These are phyloP conservation scores for Melinaea menophilus DNA, from an alignment of 2,888 invertebrate species.

Conservation along the genomic window DNA sequence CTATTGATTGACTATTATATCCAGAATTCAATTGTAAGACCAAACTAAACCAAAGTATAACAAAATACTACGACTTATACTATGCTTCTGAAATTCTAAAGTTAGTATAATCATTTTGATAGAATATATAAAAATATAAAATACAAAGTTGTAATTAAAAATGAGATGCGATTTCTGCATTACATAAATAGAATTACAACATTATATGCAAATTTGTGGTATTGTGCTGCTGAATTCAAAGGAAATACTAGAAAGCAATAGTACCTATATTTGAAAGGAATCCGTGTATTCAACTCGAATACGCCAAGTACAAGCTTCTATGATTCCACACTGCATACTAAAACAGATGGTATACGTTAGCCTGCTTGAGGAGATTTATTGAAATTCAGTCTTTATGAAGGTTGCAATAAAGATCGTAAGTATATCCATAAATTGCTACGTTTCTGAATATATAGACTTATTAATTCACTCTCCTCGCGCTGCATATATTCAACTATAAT, in stretches of 20 bases:
- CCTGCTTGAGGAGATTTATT: constrained; percentile 15
- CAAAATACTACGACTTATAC: too few species aligned
- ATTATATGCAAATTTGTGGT: too few species aligned
- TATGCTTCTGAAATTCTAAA: too few species aligned
- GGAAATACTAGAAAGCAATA: constrained; percentile 18
- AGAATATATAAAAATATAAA: too few species aligned
- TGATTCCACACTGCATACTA: constrained; percentile 29
- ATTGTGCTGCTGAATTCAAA: constrained; percentile 9
- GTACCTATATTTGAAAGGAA: constrained; percentile 29
- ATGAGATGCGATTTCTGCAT: too few species aligned
- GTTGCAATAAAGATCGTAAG: constrained; percentile 9
- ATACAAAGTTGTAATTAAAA: too few species aligned
- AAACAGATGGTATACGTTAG: constrained; percentile 23
- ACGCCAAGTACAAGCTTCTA: constrained; percentile 28
- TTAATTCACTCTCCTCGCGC: neutral
- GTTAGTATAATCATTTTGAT: too few species aligned
- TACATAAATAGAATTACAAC: too few species aligned
- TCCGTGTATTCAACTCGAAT: constrained; percentile 30
- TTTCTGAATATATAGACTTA: neutral
- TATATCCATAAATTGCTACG: neutral
- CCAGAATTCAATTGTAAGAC: too few species aligned
- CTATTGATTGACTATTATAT: constrained; percentile 20
- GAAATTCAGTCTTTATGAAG: constrained; percentile 11
- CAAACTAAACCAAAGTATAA: too few species aligned
- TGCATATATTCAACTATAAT: neutral